Evolutionary conservation across 1,140 invertebrate species (phyloP).

Genomic region (Diploscapter pachys): DNA sequence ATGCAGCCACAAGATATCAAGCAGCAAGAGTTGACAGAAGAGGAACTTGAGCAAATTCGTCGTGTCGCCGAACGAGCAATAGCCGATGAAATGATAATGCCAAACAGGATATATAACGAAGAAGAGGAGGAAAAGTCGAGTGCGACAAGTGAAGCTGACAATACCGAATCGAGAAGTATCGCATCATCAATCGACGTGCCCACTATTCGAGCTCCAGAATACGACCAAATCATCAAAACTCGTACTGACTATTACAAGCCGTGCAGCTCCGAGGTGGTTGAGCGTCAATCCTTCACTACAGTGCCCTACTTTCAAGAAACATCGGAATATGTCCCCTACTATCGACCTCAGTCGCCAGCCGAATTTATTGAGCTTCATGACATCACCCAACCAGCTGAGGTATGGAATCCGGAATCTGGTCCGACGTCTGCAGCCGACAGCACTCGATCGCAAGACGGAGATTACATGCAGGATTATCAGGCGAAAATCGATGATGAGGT

Average conservation of each 20-base stretch:
- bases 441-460: too few species aligned
- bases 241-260: slow-evolving; percentile 17
- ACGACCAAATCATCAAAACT: slow-evolving; percentile 16
- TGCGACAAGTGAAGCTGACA: slow-evolving; percentile 35
- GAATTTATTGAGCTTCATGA: too few species aligned
- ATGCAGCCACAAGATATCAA: slow-evolving; percentile 1
- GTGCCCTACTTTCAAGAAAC: not conserved
- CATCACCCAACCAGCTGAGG: too few species aligned
- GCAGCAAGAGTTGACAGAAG: slow-evolving; percentile 18
- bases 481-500: too few species aligned
- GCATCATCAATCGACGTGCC: not conserved
- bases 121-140: slow-evolving; percentile 9
- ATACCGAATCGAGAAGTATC: slow-evolving; percentile 10
- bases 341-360: too few species aligned
- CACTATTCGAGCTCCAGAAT: slow-evolving; percentile 10
- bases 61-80: not conserved
- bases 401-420: too few species aligned
- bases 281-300: not conserved
- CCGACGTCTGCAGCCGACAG: too few species aligned
- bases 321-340: too few species aligned
- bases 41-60: not conserved
- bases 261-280: not conserved
- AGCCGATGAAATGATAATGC: slow-evolving; percentile 6
- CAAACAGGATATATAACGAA: not conserved
- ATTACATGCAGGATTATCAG: too few species aligned